phyloP scores from a whole-genome alignment of 2,888 invertebrate genomes.

The Melolontha melolontha region DNA sequence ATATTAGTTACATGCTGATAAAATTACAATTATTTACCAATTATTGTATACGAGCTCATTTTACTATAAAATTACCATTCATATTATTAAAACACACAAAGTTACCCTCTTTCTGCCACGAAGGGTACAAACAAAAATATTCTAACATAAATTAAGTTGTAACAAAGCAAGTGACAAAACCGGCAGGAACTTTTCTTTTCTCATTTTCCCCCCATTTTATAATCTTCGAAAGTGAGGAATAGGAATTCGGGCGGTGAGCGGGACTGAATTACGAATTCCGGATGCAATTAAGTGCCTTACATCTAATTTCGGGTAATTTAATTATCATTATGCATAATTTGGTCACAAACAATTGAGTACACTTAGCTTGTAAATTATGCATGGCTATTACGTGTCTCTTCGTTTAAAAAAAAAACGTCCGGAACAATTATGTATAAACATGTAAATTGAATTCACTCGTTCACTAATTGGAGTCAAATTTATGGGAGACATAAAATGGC shows the following conservation, averaged over 20 bases:
- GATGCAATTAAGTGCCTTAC: conserved; percentile 44
- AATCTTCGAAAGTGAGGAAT: background rate
- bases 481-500: conserved; percentile 22
- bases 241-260: background rate
- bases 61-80: conserved; percentile 2
- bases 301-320: conserved; percentile 44
- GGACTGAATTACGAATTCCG: conserved; percentile 41
- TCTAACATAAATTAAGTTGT: conserved; percentile 29
- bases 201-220: conserved; percentile 32
- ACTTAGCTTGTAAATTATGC: conserved; percentile 46
- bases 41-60: too few species aligned
- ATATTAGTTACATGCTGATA: too few species aligned
- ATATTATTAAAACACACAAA: conserved; percentile 25
- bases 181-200: conserved; percentile 18
- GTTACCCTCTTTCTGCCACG: conserved; percentile 8
- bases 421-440: conserved; percentile 38
- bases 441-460: conserved; percentile 22
- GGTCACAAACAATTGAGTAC: conserved; percentile 49
- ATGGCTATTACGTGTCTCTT: conserved; percentile 40
- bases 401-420: conserved; percentile 48
- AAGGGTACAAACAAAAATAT: conserved; percentile 18
- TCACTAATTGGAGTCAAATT: conserved; percentile 33
- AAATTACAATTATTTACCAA: too few species aligned
- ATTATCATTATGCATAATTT: conserved; percentile 45
- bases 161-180: conserved; percentile 37